Evolutionary conservation across 2,888 invertebrate species (phyloP).

Genomic region (Nephrocerus scutellatus): DNA sequence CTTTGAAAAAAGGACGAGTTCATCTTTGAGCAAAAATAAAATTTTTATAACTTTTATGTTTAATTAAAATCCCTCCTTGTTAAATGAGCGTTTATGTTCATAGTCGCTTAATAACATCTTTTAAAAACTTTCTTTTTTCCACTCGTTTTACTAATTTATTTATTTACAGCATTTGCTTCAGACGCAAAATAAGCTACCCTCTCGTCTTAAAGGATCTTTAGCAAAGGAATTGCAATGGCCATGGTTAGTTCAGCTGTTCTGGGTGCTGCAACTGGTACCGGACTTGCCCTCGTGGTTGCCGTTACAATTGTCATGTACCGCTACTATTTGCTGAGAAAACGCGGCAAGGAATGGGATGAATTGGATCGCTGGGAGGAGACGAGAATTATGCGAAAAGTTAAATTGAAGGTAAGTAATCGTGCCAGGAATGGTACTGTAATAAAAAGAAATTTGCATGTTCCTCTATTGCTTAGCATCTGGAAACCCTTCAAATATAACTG

Average conservation of each 20-base stretch:
- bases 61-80: no score
- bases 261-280: constrained; percentile 61
- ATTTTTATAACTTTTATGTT: no score
- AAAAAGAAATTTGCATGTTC: no score
- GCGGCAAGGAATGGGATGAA: constrained; percentile 57
- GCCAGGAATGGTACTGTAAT: no score
- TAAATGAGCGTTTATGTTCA: no score
- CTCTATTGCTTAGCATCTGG: no score
- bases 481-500: no score
- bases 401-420: constrained; percentile 42
- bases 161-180: not conserved
- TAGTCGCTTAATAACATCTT: no score
- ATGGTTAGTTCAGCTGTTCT: constrained; percentile 62
- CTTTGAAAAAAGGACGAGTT: no score
- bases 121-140: not conserved
- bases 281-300: constrained; percentile 57
- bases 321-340: constrained; percentile 55
- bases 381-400: constrained; percentile 44
- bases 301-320: constrained; percentile 61
- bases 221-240: constrained; percentile 30
- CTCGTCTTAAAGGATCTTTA: not conserved
- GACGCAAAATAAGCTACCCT: not conserved
- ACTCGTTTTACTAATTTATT: not conserved
- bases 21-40: no score
- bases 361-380: constrained; percentile 51